Evolutionary conservation across 2,888 invertebrate species (phyloP), one percentile per base, ranked within the genome.

Genomic region (Pyralis farinalis): DNA sequence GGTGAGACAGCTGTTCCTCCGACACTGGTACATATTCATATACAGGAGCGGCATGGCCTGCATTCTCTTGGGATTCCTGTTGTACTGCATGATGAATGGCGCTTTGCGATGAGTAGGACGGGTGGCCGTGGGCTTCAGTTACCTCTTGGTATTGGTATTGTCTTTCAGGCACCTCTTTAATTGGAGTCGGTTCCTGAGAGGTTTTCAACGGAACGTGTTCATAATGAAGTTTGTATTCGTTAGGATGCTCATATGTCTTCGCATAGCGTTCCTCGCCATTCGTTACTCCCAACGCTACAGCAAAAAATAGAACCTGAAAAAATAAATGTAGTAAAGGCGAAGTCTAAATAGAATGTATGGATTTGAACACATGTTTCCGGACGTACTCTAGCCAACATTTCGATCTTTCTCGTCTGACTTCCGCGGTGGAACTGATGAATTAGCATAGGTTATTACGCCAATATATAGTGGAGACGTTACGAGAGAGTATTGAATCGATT

Each of bases 381-480:
- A 74, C 85, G 51, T 63, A 88, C 87, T 81, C 83, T 87, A 53
- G 79, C 64, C 56, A 84, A 62, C 87, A 88, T 88, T 69, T 79
- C 73, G 81, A 65, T 85, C 78, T 75, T 78, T 80, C 84, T 83
- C 55, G 75, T 72, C 57, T 64, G 83, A 81, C 83, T 86, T 86
- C 83, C 83, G 79, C 60, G 58, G 78, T 79, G 71, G 73, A 79
- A 88, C 86, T 88, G 87, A 72, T 85, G 83, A 78, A 83, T 84
- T 81, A 79, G 76, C 81, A 83, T 80, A 80, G 67, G 75, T 74
- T 72, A 80, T 84, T 77, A 83, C 77, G 83, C 78, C 82, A 85
- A 86, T 88, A 87, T 88, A 88, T 88, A 88, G 79, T 65, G 76
- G 81, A 85, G 85, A 86, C 80, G 87, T 84, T 82, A 85, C 85